Evolutionary conservation across 2,888 invertebrate species (phyloP).

Genomic region (Acanthopleura granulata): DNA sequence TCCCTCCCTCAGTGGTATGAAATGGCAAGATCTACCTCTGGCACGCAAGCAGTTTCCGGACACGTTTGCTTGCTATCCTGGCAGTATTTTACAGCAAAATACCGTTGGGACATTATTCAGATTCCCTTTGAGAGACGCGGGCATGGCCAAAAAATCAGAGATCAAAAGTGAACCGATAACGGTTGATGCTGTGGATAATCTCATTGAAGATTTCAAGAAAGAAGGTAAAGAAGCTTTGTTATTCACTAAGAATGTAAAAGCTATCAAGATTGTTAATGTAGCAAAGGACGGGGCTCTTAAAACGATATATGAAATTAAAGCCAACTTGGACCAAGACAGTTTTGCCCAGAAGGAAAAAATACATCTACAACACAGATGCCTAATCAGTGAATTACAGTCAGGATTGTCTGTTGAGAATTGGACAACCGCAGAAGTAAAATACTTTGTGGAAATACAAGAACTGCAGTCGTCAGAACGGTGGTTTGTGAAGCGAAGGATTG

Average conservation of each 20-base stretch:
- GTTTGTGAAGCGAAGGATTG: conserved; percentile 51
- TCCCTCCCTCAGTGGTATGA: conserved; percentile 18
- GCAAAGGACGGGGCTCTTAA: conserved; percentile 24
- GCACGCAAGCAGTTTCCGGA: conserved; percentile 34
- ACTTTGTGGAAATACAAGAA: conserved; percentile 23
- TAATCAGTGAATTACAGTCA: not conserved
- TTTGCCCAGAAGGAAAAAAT: not conserved
- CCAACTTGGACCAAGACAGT: not conserved
- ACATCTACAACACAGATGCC: too few species aligned
- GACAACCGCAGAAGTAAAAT: conserved; percentile 22
- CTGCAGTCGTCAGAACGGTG: conserved; percentile 34
- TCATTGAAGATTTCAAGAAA: conserved; percentile 44
- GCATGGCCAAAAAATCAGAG: conserved; percentile 47
- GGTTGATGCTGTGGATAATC: conserved; percentile 28
- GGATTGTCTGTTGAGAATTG: not conserved
- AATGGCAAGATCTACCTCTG: conserved; percentile 33
- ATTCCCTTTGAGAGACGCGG: conserved; percentile 54
- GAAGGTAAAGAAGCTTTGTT: conserved; percentile 54
- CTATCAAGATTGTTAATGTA: conserved; percentile 40
- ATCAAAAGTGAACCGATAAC: conserved; percentile 41
- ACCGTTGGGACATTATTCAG: conserved; percentile 57
- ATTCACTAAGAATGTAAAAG: conserved; percentile 54
- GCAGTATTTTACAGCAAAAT: conserved; percentile 32
- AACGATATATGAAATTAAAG: not conserved
- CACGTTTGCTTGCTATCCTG: conserved; percentile 50